Evolutionary conservation across 2,113 vertebrate genomes (phyloP).

Genomic region (Eptesicus fuscus): DNA sequence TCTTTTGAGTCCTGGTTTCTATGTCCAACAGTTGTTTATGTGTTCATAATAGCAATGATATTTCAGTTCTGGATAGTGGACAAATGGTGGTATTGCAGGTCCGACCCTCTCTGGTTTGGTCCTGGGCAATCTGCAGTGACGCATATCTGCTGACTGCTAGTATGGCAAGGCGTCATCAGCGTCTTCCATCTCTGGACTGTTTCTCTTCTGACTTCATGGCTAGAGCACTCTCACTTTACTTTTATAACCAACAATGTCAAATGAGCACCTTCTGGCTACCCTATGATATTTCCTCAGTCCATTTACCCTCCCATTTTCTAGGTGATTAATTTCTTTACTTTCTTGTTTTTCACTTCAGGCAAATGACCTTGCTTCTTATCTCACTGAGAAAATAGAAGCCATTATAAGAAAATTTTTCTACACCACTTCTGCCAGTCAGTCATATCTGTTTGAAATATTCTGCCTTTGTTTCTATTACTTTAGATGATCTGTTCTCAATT

Average conservation of each 20-base stretch:
- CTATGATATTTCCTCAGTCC: neutral
- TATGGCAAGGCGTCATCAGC: no score
- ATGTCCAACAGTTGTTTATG: no score
- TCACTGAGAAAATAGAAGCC: neutral
- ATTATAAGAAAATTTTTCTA: neutral
- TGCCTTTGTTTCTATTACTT: neutral
- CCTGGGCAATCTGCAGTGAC: no score
- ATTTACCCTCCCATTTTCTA: neutral
- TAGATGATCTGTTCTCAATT: neutral
- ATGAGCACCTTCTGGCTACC: neutral
- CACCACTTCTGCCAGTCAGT: neutral
- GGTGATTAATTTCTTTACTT: neutral
- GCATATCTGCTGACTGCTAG: no score
- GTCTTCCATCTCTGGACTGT: no score
- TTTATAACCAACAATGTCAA: neutral
- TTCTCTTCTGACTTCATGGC: no score
- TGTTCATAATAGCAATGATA: no score
- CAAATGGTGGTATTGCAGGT: no score
- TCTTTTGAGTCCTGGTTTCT: no score
- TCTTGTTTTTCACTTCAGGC: neutral
- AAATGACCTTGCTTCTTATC: neutral
- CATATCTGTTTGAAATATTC: neutral
- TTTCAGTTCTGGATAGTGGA: no score
- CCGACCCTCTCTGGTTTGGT: no score
- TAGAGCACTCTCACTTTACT: no score